Conservation (phyloP, 1,140 invertebrate genomes). For the Wiebesia pumilae region DNA sequence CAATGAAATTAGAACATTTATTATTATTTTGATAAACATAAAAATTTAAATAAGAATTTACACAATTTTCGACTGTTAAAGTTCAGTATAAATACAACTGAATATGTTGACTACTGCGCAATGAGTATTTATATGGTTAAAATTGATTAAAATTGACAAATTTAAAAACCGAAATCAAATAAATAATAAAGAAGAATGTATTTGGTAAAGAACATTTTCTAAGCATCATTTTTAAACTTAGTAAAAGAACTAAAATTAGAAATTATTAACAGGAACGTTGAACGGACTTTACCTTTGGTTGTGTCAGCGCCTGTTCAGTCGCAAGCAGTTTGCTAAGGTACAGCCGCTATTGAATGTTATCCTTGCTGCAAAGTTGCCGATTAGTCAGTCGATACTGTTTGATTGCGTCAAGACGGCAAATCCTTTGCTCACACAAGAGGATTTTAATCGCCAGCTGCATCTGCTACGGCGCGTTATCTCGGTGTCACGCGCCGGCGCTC, state of each 20-base stretch:
- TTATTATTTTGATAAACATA: too few species aligned
- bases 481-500: constrained; percentile 79
- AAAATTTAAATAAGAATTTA: too few species aligned
- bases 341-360: constrained; percentile 90
- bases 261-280: constrained; percentile 81
- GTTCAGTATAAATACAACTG: too few species aligned
- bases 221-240: too few species aligned
- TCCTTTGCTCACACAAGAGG: constrained; percentile 85
- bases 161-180: too few species aligned
- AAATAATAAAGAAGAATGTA: too few species aligned
- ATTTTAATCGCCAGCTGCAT: constrained; percentile 88
- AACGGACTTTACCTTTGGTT: constrained; percentile 97
- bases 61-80: too few species aligned
- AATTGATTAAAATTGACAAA: too few species aligned
- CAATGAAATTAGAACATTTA: too few species aligned
- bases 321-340: constrained; percentile 91
- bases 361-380: constrained; percentile 88
- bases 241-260: background rate
- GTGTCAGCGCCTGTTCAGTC: constrained; percentile 92
- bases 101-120: too few species aligned
- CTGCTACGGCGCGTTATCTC: constrained; percentile 84
- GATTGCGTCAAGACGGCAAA: constrained; percentile 89
- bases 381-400: constrained; percentile 87
- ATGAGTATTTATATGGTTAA: too few species aligned
- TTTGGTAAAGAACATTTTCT: too few species aligned